Conservation (phyloP, 2,888 invertebrate genomes). For the Lumbricus terrestris region DNA sequence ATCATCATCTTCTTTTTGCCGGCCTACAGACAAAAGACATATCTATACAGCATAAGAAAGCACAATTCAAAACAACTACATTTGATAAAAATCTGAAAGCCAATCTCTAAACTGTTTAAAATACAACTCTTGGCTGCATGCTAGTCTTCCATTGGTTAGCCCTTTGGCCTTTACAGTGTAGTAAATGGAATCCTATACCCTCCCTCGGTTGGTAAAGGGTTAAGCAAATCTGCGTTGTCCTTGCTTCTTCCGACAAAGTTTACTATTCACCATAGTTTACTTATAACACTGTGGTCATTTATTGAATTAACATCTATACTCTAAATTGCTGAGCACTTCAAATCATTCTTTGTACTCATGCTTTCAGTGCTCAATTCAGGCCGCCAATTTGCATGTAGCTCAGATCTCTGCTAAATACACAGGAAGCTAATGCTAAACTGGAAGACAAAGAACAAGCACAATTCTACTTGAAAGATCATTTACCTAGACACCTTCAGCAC, state of each 20-base stretch:
- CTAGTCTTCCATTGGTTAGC: not conserved
- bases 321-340: not conserved
- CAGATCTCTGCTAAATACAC: not conserved
- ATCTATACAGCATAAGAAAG: not conserved
- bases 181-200: too few species aligned
- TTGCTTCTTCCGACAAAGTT: too few species aligned
- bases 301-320: not conserved
- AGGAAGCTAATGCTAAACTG: not conserved
- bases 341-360: not conserved
- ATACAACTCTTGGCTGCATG: not conserved
- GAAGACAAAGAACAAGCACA: not conserved
- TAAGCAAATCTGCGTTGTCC: too few species aligned
- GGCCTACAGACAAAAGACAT: slow-evolving; percentile 63
- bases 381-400: not conserved
- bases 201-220: too few species aligned
- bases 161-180: too few species aligned
- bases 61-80: too few species aligned
- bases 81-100: not conserved
- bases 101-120: not conserved
- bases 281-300: not conserved
- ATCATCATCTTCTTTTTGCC: slow-evolving; percentile 85
- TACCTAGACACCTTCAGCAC: not conserved
- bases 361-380: not conserved
- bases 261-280: too few species aligned
- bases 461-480: too few species aligned